Evolutionary conservation across 2,797 vertebrate genomes (phyloP), one percentile per base, ranked within the genome.

Genomic region (Melanotaenia trifasciata): DNA sequence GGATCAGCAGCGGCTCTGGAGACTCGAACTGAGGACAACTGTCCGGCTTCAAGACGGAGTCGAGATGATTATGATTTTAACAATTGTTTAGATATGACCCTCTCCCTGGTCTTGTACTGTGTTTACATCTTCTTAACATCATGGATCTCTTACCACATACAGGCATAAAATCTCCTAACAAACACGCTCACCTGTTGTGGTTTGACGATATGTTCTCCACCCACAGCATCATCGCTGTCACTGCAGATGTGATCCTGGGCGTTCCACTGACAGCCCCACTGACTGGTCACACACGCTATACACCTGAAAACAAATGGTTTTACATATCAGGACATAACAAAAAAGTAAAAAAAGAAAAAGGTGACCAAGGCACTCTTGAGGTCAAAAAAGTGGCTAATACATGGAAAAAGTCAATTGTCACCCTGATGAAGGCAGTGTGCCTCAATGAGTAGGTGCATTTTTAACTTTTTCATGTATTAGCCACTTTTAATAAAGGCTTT

Each of bases 181-280:
- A 47, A 14, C 18, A 20, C 1, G 4, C 43, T 22, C 28, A 98
- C 97, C 96, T 95, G 89, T 50, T 93, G 89, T 54, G 95, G 94
- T 36, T 94, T 95, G 68, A 97, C 86, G 3, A 97, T 90, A 81
- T 95, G 83, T 0, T 63, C 47, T 58, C 74, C 76, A 1, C 22
- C 24, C 0, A 78, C 84, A 1, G 81, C 65, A 1, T 93, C 91
- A 4, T 93, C 89, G 18, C 88, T 59, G 65, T 90, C 90, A 10
- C 92, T 94, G 86, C 92, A 97, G 69, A 81, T 90, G 38, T 95
- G 93, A 38, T 92, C 91, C 30, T 64, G 79, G 78, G 94, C 92
- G 82, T 95, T 93, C 98, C 98, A 99, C 87, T 97, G 96, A 79
- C 98, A 99, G 58, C 95, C 94, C 97, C 97, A 99, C 58, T 90